Evolutionary conservation across 2,797 vertebrate species (phyloP), one percentile per base, ranked within the genome.

Genomic region (Leucoraja ocellata): DNA sequence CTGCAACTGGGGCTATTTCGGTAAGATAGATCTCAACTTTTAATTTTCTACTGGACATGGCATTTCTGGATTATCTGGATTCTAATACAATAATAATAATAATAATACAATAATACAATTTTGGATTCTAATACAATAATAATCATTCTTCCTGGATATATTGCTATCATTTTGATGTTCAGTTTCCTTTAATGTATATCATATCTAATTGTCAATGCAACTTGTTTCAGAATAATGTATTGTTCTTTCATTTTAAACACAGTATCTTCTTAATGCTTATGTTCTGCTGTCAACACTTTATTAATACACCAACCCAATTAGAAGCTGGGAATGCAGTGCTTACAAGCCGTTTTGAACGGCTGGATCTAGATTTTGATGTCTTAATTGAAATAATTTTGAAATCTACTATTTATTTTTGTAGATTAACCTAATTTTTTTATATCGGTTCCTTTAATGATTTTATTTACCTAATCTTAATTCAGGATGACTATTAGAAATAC

Each of bases 1-100:
- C 98, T 0, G 93, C 97, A 96, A 99, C 98, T 93, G 98, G 98
- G 95, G 95, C 97, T 94, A 95, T 98, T 93, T 98, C 98, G 98
- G 99, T 99, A 96, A 96, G 96, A 71, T 6, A 94, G 68, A 65
- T 32, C 14, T 93, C 18, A 78, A 14, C 9, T 79, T 93, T 80
- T 79, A 78, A 65, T 65, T 28, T 21, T 65, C 32, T 61, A 74
- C 39, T 91, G 21, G 39, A 23, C 36, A 14, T 68, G 54, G 28
- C 36, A 25, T 91, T 74, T 74, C 39, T 74, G 9, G 23, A 36
- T 88, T n/a, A 88, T 65, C 46, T 46, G 39, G 39, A 46, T 46
- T 46, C 39, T 46, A 46, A 46, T 46, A 46, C 39, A 80, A 39
- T 36, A 80, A 80, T 80, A 36, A 80, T 80, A 36, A 80, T 68